Base-by-base conservation (phyloP, 2,888 invertebrate genomes). In the Helicoverpa assulta region DNA sequence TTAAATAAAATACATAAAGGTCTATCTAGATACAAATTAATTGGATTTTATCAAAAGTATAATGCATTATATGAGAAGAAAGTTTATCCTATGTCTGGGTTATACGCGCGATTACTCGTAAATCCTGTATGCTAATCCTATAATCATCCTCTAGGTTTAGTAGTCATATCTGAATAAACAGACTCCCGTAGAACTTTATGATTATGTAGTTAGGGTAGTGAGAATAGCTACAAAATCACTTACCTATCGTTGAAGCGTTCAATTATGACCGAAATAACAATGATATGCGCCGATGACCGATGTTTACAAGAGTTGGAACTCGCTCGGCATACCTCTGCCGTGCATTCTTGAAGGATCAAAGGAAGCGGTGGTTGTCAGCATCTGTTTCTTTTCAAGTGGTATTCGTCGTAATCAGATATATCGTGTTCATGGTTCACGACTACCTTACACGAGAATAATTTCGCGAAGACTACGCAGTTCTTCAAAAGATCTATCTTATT, bases 341-440 rank as follows among this genome's bases (percentile, higher is more conserved):
- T 78, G 79, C 83, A 88, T 90, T 88, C 89, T 88, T 89, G 84
- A 89, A 92, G 91, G 92, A 93, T 92, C 92, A 93, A 93, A 93
- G 90, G 85, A 86, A 88, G 83, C 85, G 85, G 78, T 87, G 85
- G 78, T 83, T 85, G 81, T 84, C 87, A 84, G 86, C 81, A 85
- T 92, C 92, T 92, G 93, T 86, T 90, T 91, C 88, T 87, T 90
- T 90, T 92, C 93, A 90, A 90, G 84, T 83, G 70, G 82, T 85
- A 87, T 88, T 90, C 89, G 90, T 91, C 89, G 90, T 91, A 91
- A 93, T 93, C 90, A 89, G 88, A 91, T 91, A 90, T 90, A 91
- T 91, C 86, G 86, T 89, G 87, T 88, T 89, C 88, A 86, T 86
- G 76, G 83, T 87, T 86, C 85, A 90, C 85, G 87, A 91, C 85